phyloP scores from a whole-genome alignment of 2,888 invertebrate genomes.

The Busseola fusca region DNA sequence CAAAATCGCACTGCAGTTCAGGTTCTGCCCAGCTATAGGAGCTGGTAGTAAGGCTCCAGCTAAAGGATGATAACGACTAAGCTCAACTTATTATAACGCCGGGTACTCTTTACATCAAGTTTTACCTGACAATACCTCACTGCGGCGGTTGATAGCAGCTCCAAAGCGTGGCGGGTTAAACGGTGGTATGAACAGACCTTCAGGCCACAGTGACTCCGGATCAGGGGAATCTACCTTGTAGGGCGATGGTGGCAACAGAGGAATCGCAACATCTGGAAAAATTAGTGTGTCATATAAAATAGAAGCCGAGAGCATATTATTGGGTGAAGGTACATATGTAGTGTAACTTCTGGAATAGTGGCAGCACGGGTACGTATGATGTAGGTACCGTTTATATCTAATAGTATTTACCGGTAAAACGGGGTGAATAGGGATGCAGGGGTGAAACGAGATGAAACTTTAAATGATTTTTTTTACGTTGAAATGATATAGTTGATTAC shows the following conservation, averaged over 20 bases:
- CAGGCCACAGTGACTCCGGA: slow-evolving; percentile 89
- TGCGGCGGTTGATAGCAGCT: slow-evolving; percentile 74
- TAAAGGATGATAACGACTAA: background rate
- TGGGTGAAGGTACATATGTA: background rate
- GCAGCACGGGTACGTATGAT: background rate
- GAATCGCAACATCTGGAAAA: slow-evolving; percentile 75
- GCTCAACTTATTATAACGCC: background rate
- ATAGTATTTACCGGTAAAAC: no score
- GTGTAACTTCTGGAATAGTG: background rate
- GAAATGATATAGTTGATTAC: no score
- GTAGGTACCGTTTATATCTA: no score
- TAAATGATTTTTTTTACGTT: no score
- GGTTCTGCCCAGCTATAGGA: no score
- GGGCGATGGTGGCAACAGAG: slow-evolving; percentile 83
- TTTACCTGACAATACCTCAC: slow-evolving; percentile 71
- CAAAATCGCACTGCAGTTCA: no score
- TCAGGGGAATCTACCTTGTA: slow-evolving; percentile 87
- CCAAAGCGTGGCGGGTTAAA: slow-evolving; percentile 73
- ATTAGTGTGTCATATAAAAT: no score
- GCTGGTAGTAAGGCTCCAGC: no score
- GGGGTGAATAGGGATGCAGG: no score
- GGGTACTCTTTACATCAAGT: slow-evolving; percentile 30
- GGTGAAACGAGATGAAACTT: no score
- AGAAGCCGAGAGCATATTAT: no score
- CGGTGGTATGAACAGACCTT: slow-evolving; percentile 87